Evolutionary conservation across 2,797 vertebrate genomes (phyloP).

Genomic region (Channallabes apus): DNA sequence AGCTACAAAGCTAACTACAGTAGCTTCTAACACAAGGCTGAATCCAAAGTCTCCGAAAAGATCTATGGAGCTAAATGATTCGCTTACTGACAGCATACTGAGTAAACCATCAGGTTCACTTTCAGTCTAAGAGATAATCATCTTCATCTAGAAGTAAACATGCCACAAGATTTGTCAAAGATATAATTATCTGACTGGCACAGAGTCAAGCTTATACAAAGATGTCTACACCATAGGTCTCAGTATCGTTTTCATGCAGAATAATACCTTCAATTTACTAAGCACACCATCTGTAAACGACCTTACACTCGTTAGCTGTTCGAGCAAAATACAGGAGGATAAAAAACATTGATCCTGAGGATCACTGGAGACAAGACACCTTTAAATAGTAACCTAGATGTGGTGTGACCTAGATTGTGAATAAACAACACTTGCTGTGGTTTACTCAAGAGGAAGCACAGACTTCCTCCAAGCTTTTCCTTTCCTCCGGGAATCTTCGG

Average conservation of each 20-base stretch:
- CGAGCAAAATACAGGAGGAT: background rate
- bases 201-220: background rate
- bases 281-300: background rate
- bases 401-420: background rate
- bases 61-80: no score
- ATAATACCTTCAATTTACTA: background rate
- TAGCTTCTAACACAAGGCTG: no score
- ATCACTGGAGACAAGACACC: background rate
- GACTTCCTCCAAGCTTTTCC: conserved; percentile 30
- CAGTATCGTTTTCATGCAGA: background rate
- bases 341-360: background rate
- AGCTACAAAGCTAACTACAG: no score
- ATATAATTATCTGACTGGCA: background rate
- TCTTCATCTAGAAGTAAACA: conserved; percentile 2
- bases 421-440: background rate
- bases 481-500: conserved; percentile 9
- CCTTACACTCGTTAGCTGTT: background rate
- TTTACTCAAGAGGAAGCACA: conserved; percentile 31
- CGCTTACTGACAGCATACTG: no score
- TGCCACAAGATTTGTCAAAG: background rate
- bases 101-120: conserved; percentile 1
- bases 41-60: no score
- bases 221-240: background rate
- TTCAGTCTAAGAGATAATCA: conserved; percentile 9
- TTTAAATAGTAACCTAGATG: conserved; percentile 24